Evolutionary conservation across 2,113 vertebrate species (phyloP).

Genomic region (Rhizomys pruinosus): DNA sequence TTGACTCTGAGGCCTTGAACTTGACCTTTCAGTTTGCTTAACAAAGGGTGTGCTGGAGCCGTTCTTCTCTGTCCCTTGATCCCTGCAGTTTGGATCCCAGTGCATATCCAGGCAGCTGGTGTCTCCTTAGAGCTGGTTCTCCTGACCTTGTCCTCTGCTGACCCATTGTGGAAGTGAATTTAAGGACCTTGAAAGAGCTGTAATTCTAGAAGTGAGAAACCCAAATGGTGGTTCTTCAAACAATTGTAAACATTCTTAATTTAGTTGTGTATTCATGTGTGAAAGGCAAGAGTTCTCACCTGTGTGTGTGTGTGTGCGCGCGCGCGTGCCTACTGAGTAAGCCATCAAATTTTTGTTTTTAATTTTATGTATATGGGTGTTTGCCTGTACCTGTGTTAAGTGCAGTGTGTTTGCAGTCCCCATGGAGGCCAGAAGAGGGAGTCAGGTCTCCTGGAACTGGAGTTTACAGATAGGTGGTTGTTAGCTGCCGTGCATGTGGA

Average conservation of each 20-base stretch:
- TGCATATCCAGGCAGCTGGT: neutral
- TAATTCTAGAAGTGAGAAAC: neutral
- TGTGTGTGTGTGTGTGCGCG: too few relatives aligned
- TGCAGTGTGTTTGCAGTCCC: too few relatives aligned
- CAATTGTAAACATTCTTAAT: too few relatives aligned
- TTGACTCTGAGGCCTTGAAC: neutral
- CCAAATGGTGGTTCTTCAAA: too few relatives aligned
- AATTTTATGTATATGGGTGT: too few relatives aligned
- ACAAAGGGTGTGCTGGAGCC: neutral
- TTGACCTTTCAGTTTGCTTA: slow-evolving; percentile 34
- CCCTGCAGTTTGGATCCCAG: neutral
- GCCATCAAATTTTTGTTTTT: too few relatives aligned
- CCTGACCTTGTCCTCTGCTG: neutral
- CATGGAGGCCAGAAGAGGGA: too few relatives aligned
- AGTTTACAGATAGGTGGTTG: too few relatives aligned
- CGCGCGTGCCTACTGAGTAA: too few relatives aligned
- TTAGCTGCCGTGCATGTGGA: neutral
- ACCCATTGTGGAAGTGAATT: neutral
- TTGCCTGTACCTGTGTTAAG: too few relatives aligned
- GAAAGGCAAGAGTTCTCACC: neutral
- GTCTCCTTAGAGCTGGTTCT: neutral
- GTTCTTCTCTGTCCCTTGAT: neutral
- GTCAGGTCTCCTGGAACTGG: too few relatives aligned
- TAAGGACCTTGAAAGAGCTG: neutral
- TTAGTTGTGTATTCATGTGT: neutral